Conservation (phyloP, 2,888 invertebrate genomes). For the Clunio marinus region DNA sequence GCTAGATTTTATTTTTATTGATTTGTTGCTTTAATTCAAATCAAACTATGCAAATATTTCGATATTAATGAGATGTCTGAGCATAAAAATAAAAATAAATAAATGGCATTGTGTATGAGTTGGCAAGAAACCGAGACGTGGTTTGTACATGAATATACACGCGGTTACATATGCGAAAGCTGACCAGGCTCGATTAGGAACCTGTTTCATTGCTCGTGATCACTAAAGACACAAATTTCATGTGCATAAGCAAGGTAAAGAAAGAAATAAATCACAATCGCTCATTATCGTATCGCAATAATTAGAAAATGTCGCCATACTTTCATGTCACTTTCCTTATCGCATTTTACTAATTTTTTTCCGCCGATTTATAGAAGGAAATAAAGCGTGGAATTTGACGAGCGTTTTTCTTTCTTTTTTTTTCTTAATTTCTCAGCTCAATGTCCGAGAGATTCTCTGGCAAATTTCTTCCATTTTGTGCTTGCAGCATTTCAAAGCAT, state of each 20-base stretch:
- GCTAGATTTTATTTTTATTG: too few species aligned
- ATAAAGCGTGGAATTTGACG: background rate
- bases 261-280: background rate
- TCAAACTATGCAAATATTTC: background rate
- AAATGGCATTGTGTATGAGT: too few species aligned
- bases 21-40: too few species aligned
- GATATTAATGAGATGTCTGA: slow-evolving; percentile 3
- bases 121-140: background rate
- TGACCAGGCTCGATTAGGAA: background rate
- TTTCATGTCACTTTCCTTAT: background rate
- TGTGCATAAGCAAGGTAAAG: slow-evolving; percentile 5
- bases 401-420: too few species aligned
- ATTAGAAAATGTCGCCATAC: background rate
- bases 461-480: background rate
- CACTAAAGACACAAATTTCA: background rate
- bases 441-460: background rate
- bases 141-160: background rate
- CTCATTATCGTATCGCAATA: background rate
- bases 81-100: slow-evolving; percentile 1
- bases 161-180: background rate
- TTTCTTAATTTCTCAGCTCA: background rate
- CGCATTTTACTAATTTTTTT: background rate
- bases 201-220: background rate
- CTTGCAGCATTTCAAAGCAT: background rate
- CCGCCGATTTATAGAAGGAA: background rate